Conservation (phyloP, 2,113 vertebrate genomes). For the Pachycephala philippinensis region DNA sequence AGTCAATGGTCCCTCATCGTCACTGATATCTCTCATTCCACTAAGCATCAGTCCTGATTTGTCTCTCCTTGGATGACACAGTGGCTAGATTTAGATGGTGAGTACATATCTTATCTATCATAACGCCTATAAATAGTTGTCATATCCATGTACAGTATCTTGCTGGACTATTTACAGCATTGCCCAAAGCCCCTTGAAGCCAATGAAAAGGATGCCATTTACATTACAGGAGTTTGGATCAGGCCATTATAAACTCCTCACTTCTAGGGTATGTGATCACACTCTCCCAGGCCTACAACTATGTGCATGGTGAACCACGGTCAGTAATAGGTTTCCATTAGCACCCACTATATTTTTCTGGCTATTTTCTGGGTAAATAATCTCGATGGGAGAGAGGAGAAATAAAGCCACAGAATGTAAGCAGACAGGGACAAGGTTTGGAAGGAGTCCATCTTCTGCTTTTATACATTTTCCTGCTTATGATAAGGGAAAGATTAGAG, state of each 20-base stretch:
- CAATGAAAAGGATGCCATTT: constrained; percentile 13
- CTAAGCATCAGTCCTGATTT: constrained; percentile 9
- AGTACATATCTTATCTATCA: constrained; percentile 29
- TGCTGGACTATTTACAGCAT: background rate
- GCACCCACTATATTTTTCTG: background rate
- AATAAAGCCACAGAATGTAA: background rate
- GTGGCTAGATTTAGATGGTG: constrained; percentile 40
- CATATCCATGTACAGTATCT: constrained; percentile 37
- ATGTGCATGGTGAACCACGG: fast-evolving
- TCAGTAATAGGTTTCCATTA: background rate
- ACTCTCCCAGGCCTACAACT: background rate
- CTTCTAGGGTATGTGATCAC: background rate
- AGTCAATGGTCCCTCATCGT: background rate
- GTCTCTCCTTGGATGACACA: constrained; percentile 22
- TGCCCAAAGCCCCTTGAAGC: background rate
- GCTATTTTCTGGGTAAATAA: background rate
- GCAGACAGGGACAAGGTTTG: background rate
- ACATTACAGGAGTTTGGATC: constrained; percentile 7
- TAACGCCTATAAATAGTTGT: constrained; percentile 38
- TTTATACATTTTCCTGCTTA: background rate
- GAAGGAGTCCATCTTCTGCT: background rate
- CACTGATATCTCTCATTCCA: background rate
- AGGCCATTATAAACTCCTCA: background rate
- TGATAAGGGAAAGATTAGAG: background rate
- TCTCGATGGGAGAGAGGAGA: background rate